Evolutionary conservation across 2,888 invertebrate genomes (phyloP), one percentile per base, ranked within the genome.

Genomic region (Tachina fera): DNA sequence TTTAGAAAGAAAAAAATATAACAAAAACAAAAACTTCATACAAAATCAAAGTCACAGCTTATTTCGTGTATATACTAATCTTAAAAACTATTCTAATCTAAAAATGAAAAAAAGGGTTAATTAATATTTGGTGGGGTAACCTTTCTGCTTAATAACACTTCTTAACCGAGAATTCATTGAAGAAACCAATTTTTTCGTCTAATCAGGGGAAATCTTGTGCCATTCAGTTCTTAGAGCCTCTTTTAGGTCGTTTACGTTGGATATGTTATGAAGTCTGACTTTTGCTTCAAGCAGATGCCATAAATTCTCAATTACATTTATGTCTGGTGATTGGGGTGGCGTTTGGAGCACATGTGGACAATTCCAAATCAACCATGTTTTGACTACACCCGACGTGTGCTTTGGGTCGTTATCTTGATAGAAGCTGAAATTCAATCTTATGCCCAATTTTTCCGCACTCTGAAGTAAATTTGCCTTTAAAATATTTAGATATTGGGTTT

Each of bases 381-480:
- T 13, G 53, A 53, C 53, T 53, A 53, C 53, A 65, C 19, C 65
- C 45, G 65, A 65, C 10, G 43, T 19, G 19, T 22, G 22, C 1
- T 22, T 22, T 22, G 22, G 22, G 22, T 22, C 22, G 22, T 22
- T 22, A 2, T 22, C 63, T 63, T 43, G 63, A 63, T 63, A 63
- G 63, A 65, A 65, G 47, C 47, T 47, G 47, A 65, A 65, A 47
- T 65, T 22, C 47, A 22, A 3, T 47, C 47, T 1, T 47, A 43
- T 43, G 43, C 19, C 47, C 8, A 39, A 43, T 63, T 63, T 63
- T 63, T 63, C 43, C 1, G 63, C 43, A 63, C 63, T 43, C n/a
- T 63, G 63, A 60, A 60, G 60, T 39, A 60, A 60, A 39, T 31
- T 60, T 60, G 60, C 14, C 39, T 60, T 60, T 39, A 60, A 60